Percentiles rank a stretch among this genome's conserved stretches.
These are phyloP conservation scores for Sebastes hopkinsi DNA, from an alignment of 2,797 vertebrate genomes.

Conservation along the genomic window DNA sequence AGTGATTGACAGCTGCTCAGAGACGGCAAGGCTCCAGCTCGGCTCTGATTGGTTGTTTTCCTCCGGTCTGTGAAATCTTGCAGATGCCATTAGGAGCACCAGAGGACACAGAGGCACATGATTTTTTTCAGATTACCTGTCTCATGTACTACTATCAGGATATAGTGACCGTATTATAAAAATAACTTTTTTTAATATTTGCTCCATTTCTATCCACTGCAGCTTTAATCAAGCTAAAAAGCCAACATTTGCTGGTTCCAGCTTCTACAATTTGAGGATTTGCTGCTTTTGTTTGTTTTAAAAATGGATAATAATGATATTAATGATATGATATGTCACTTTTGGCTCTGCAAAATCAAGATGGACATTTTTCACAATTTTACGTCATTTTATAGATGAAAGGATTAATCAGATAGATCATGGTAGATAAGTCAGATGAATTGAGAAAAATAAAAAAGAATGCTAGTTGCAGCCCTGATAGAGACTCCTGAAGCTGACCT, in stretches of 20 bases:
- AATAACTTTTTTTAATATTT: too few relatives aligned
- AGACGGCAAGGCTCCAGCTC: too few relatives aligned
- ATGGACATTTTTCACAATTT: neutral
- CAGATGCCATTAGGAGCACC: too few relatives aligned
- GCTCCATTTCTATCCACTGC: too few relatives aligned
- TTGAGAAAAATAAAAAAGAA: neutral
- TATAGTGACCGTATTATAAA: too few relatives aligned
- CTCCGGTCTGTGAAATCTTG: too few relatives aligned
- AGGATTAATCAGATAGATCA: neutral
- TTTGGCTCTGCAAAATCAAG: neutral
- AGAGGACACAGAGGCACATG: too few relatives aligned
- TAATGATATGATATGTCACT: neutral
- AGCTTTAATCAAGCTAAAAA: neutral
- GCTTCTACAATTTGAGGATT: neutral
- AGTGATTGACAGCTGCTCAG: too few relatives aligned
- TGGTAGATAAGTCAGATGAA: neutral
- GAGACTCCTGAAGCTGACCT: neutral
- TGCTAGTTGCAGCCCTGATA: neutral
- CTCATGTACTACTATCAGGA: too few relatives aligned
- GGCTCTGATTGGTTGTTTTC: too few relatives aligned
- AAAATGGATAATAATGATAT: neutral
- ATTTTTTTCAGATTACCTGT: too few relatives aligned
- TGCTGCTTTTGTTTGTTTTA: neutral
- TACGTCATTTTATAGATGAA: neutral
- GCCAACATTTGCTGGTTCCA: neutral